phyloP scores from a whole-genome alignment of 2,888 invertebrate species.

The Craniophora ligustri region DNA sequence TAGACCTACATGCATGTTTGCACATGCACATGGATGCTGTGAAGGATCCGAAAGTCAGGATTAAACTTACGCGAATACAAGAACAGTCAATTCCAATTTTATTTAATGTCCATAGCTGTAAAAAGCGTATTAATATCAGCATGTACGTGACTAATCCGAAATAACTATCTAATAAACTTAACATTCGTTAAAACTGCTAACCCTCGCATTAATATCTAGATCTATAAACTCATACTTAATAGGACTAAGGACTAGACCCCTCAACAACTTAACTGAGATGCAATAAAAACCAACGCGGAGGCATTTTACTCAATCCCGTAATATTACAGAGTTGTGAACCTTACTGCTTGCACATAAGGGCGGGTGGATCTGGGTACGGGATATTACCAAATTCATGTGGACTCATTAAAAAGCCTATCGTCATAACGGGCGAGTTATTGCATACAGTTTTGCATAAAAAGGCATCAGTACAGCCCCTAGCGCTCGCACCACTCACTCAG shows the following conservation, averaged over 20 bases:
- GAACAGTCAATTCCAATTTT: too few species aligned
- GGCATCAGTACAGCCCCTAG: constrained; percentile 32
- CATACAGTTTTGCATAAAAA: constrained; percentile 82
- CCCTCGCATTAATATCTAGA: constrained; percentile 45
- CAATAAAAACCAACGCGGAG: constrained; percentile 55
- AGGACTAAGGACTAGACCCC: constrained; percentile 38
- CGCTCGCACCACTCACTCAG: constrained; percentile 35
- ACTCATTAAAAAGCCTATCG: constrained; percentile 72
- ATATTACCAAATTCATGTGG: constrained; percentile 58
- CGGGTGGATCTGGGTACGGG: constrained; percentile 16
- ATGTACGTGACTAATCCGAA: constrained; percentile 30
- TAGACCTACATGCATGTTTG: too few species aligned
- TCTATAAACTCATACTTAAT: constrained; percentile 40
- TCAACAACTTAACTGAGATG: constrained; percentile 38
- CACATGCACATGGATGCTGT: too few species aligned
- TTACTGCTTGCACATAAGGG: constrained; percentile 37
- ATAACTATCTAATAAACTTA: constrained; percentile 33
- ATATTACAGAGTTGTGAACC: constrained; percentile 33
- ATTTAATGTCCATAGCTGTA: too few species aligned
- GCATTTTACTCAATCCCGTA: constrained; percentile 35
- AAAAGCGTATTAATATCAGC: constrained; percentile 20
- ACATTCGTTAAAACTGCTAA: constrained; percentile 36
- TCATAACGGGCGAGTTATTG: constrained; percentile 73
- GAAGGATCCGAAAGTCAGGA: too few species aligned
- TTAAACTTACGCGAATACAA: too few species aligned